phyloP scores from a whole-genome alignment of 2,113 vertebrate genomes.

The Alexandromys fortis region DNA sequence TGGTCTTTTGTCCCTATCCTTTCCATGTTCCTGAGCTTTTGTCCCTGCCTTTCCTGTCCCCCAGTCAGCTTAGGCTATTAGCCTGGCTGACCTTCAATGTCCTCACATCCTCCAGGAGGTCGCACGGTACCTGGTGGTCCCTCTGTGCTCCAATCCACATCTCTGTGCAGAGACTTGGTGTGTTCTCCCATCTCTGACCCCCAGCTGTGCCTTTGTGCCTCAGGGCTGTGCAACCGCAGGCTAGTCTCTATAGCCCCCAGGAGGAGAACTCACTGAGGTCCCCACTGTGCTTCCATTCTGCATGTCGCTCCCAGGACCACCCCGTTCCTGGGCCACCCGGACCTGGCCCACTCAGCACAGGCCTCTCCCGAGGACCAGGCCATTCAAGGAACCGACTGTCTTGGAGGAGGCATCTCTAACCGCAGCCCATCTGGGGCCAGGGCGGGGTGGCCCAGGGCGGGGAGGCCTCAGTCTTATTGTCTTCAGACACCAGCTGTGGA shows the following conservation, averaged over 20 bases:
- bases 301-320: slow-evolving; percentile 57
- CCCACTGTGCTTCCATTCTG: not conserved
- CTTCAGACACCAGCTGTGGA: slow-evolving; percentile 68
- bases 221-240: not conserved
- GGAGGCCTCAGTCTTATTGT: slow-evolving; percentile 66
- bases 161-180: not conserved
- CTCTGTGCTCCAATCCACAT: not conserved
- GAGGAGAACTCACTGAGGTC: not conserved
- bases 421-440: slow-evolving; percentile 81
- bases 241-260: not conserved
- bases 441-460: slow-evolving; percentile 70
- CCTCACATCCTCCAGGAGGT: not conserved
- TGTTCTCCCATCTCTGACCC: not conserved
- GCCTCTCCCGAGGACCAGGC: slow-evolving; percentile 61
- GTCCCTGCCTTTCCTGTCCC: not conserved
- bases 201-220: not conserved
- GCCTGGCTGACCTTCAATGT: not conserved
- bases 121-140: not conserved
- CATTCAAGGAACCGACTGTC: slow-evolving; percentile 63
- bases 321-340: slow-evolving; percentile 51
- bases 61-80: not conserved
- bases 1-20: not conserved
- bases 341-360: slow-evolving; percentile 56
- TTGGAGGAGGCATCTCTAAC: slow-evolving; percentile 74
- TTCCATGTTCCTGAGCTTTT: not conserved